phyloP scores from a whole-genome alignment of 2,113 vertebrate genomes.

The Gymnogyps californianus region DNA sequence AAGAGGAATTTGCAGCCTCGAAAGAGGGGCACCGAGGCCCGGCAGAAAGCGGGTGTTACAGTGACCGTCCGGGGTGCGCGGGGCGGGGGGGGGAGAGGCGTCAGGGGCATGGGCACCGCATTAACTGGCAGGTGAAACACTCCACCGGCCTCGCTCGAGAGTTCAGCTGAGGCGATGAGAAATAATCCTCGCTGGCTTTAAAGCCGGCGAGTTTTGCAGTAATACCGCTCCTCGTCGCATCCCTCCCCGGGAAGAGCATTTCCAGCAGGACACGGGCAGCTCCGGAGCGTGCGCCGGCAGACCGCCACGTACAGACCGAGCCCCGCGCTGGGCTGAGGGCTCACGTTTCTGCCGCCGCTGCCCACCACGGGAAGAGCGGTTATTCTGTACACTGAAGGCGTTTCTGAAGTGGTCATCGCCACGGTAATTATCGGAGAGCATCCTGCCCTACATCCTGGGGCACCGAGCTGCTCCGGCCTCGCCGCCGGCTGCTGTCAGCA shows the following conservation, averaged over 20 bases:
- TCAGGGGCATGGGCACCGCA: neutral
- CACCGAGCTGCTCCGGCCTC: neutral
- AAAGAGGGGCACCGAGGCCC: neutral
- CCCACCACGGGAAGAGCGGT: neutral
- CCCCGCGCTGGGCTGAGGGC: neutral
- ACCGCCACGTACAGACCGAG: neutral
- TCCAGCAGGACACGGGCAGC: neutral
- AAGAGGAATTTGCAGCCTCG: neutral
- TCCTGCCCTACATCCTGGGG: neutral
- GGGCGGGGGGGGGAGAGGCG: neutral
- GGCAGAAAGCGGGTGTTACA: neutral
- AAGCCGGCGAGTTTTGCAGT: neutral
- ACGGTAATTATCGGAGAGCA: neutral
- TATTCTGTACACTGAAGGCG: neutral
- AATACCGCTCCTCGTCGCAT: neutral
- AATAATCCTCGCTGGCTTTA: neutral
- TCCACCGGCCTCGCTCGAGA: neutral
- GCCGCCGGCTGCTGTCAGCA: neutral
- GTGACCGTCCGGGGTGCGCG: rapidly evolving
- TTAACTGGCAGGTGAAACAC: neutral
- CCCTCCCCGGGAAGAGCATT: neutral
- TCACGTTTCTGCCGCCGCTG: neutral
- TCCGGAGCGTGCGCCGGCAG: neutral
- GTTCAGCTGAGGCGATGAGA: neutral
- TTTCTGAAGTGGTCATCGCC: neutral